Conservation (phyloP, 2,797 vertebrate species). For the Peromyscus aztecus region DNA sequence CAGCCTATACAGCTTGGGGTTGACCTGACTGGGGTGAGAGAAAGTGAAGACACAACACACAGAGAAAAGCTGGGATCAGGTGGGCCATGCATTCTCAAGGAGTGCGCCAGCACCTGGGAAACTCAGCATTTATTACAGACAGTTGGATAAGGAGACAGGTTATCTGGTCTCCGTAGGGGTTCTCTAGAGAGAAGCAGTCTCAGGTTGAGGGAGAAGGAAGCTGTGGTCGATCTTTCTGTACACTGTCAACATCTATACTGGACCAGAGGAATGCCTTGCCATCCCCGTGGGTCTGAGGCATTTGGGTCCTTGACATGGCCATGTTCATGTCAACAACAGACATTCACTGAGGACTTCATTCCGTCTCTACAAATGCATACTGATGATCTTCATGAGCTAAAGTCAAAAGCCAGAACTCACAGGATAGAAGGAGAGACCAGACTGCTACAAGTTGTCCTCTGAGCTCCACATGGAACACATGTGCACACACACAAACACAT, state of each 20-base stretch:
- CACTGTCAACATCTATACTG: too few species aligned
- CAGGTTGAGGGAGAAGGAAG: neutral
- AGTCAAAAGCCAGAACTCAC: neutral
- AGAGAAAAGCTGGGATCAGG: neutral
- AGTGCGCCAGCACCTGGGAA: neutral
- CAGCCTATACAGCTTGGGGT: neutral
- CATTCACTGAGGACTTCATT: neutral
- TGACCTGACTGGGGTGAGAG: neutral
- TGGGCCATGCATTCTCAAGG: neutral
- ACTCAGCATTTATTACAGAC: too few species aligned
- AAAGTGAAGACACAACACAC: neutral
- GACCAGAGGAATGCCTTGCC: neutral
- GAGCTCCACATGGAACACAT: neutral
- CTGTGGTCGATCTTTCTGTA: too few species aligned
- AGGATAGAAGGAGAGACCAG: neutral
- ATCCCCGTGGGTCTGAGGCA: neutral
- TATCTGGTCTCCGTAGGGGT: neutral
- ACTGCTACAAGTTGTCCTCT: neutral
- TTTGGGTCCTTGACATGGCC: neutral
- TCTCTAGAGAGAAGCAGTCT: neutral
- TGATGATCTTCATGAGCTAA: neutral
- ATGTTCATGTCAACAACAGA: neutral
- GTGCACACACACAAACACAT: neutral
- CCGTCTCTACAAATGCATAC: neutral
- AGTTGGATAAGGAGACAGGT: neutral